Evolutionary conservation across 2,797 vertebrate species (phyloP).

Genomic region (Xenentodon cancila): DNA sequence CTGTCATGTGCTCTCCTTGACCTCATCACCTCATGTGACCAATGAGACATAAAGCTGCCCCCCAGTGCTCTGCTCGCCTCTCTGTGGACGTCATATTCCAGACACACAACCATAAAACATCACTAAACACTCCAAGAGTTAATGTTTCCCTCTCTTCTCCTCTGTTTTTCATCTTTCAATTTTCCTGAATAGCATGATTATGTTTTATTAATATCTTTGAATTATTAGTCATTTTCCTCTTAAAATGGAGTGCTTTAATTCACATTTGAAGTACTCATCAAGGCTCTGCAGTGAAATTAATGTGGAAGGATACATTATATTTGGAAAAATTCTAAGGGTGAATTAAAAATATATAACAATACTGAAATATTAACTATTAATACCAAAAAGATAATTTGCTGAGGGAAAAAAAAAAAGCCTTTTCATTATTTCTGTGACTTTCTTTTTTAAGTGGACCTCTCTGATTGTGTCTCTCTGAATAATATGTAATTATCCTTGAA

Average conservation of each 20-base stretch:
- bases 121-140: conserved; percentile 60
- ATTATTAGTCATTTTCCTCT: conserved; percentile 88
- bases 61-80: conserved; percentile 2
- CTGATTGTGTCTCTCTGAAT: conserved; percentile 51
- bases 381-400: conserved; percentile 83
- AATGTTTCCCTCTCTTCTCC: conserved; percentile 48
- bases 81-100: conserved; percentile 11
- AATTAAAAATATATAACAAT: conserved; percentile 86
- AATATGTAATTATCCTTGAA: conserved; percentile 55
- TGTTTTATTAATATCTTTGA: conserved; percentile 87
- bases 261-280: conserved; percentile 87
- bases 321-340: conserved; percentile 84
- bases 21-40: conserved; percentile 26
- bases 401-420: conserved; percentile 49
- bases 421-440: conserved; percentile 75
- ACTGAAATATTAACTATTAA: conserved; percentile 87
- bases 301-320: conserved; percentile 86
- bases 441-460: conserved; percentile 51
- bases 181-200: conserved; percentile 84
- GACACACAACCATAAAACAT: conserved; percentile 32
- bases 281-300: conserved; percentile 77
- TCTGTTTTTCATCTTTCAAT: conserved; percentile 81
- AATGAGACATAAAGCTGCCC: conserved; percentile 10
- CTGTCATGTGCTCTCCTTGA: conserved; percentile 28
- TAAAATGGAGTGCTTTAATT: conserved; percentile 87